A percentile compares a stretch with the other conserved stretches of the same genome.
Conservation (phyloP, 2,113 vertebrate species). For the Cairina moschata region DNA sequence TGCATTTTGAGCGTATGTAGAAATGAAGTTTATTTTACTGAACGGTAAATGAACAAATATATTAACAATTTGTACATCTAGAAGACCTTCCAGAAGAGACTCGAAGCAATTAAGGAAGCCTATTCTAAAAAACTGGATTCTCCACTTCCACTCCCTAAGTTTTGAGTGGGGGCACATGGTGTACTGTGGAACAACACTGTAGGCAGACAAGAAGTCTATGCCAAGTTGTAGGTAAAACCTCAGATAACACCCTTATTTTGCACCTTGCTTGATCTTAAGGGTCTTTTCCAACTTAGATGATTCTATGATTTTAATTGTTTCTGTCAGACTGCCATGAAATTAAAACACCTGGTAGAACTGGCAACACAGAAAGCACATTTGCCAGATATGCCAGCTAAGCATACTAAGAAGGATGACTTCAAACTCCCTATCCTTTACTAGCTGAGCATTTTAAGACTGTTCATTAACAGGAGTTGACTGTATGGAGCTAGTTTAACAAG, state of each 20-base stretch:
- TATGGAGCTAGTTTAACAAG: neutral
- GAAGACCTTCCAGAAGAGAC: neutral
- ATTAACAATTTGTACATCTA: neutral
- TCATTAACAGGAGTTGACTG: neutral
- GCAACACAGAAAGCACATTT: neutral
- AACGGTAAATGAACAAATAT: neutral
- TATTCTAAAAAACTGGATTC: neutral
- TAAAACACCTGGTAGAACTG: neutral
- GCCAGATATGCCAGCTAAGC: neutral
- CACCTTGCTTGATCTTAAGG: neutral
- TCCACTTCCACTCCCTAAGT: neutral
- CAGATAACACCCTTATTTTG: neutral
- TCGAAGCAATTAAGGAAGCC: neutral
- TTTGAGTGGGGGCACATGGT: neutral
- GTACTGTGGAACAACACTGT: neutral
- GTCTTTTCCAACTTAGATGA: neutral
- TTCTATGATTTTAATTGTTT: neutral
- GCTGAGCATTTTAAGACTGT: neutral
- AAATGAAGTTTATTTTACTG: neutral
- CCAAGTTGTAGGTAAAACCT: neutral
- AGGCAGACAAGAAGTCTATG: neutral
- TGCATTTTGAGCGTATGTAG: neutral
- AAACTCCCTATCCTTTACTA: neutral
- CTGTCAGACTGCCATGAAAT: neutral
- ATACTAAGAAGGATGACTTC: neutral